These are phyloP conservation scores for Colletes collaris DNA, from an alignment of 2,888 invertebrate species.

Conservation along the genomic window DNA sequence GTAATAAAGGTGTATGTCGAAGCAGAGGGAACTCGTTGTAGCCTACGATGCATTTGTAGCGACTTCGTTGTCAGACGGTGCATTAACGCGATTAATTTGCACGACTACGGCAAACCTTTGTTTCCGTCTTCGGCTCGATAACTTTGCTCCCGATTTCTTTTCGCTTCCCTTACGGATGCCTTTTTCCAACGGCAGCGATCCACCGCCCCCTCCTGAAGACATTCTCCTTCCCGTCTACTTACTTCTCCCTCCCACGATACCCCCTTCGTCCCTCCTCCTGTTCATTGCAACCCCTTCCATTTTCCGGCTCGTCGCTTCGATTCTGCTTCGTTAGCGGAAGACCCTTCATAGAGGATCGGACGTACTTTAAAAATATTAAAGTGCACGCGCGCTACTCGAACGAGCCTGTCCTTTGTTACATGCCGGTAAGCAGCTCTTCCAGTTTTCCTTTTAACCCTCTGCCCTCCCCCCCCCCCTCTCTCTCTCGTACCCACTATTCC, in stretches of 20 bases:
- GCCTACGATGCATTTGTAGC: slow-evolving; percentile 28
- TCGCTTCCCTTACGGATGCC: slow-evolving; percentile 14
- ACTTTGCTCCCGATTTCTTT: slow-evolving; percentile 43
- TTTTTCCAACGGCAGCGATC: slow-evolving; percentile 30
- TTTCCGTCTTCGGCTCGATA: slow-evolving; percentile 60
- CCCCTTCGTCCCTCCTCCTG: neutral
- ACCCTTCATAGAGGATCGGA: slow-evolving; percentile 60
- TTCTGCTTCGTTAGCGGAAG: slow-evolving; percentile 68
- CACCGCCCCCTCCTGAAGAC: slow-evolving; percentile 12
- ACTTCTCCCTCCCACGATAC: neutral
- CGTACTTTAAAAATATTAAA: slow-evolving; percentile 70
- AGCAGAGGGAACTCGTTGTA: slow-evolving; percentile 13
- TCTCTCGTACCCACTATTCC: neutral
- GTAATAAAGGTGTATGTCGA: slow-evolving; percentile 34
- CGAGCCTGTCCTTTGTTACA: slow-evolving; percentile 61
- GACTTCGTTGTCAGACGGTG: slow-evolving; percentile 37
- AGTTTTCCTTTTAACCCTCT: slow-evolving; percentile 2
- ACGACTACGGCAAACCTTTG: slow-evolving; percentile 50
- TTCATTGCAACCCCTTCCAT: slow-evolving; percentile 55
- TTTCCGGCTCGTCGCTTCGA: slow-evolving; percentile 62
- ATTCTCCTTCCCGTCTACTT: slow-evolving; percentile 9
- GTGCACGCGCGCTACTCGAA: slow-evolving; percentile 51
- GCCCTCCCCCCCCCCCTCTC: too few relatives aligned
- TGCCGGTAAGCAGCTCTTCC: slow-evolving; percentile 59
- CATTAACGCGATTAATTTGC: slow-evolving; percentile 72